These are phyloP conservation scores for Orchestes rusci DNA, from an alignment of 2,888 invertebrate species.

Conservation along the genomic window DNA sequence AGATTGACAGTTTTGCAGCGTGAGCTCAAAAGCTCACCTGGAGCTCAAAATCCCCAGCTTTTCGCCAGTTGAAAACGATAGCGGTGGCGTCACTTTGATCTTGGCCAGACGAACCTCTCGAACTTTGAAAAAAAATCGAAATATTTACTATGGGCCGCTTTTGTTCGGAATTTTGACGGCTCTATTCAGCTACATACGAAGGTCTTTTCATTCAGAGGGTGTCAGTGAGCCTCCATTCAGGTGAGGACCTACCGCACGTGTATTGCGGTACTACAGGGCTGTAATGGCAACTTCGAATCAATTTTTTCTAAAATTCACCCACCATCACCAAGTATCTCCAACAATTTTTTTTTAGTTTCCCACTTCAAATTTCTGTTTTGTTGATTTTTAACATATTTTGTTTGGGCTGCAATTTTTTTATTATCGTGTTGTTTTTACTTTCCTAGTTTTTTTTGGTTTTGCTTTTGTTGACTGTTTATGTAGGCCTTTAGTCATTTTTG, in stretches of 20 bases:
- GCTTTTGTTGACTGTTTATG: too few relatives aligned
- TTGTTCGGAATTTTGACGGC: constrained; percentile 22
- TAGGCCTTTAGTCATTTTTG: too few relatives aligned
- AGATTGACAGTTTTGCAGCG: too few relatives aligned
- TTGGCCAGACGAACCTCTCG: constrained; percentile 27
- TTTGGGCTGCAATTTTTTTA: too few relatives aligned
- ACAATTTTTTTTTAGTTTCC: too few relatives aligned
- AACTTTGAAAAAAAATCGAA: constrained; percentile 17
- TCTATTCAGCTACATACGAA: constrained; percentile 19
- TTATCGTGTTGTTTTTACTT: too few relatives aligned
- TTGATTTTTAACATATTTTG: too few relatives aligned
- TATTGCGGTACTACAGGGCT: constrained; percentile 6
- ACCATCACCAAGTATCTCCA: too few relatives aligned
- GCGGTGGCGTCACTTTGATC: constrained; percentile 36
- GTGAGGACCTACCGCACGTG: constrained; percentile 22
- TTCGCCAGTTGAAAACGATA: constrained; percentile 23
- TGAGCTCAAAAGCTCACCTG: constrained; percentile 21
- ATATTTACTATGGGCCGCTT: constrained; percentile 21
- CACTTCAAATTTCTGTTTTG: too few relatives aligned
- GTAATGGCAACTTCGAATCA: too few relatives aligned
- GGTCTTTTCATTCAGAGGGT: constrained; percentile 23
- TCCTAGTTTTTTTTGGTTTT: too few relatives aligned
- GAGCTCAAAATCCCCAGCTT: constrained; percentile 13
- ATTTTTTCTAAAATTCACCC: too few relatives aligned
- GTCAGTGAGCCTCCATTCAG: constrained; percentile 18